These are phyloP conservation scores for Tenthredo amoena DNA, from an alignment of 2,888 invertebrate genomes.

Conservation along the genomic window DNA sequence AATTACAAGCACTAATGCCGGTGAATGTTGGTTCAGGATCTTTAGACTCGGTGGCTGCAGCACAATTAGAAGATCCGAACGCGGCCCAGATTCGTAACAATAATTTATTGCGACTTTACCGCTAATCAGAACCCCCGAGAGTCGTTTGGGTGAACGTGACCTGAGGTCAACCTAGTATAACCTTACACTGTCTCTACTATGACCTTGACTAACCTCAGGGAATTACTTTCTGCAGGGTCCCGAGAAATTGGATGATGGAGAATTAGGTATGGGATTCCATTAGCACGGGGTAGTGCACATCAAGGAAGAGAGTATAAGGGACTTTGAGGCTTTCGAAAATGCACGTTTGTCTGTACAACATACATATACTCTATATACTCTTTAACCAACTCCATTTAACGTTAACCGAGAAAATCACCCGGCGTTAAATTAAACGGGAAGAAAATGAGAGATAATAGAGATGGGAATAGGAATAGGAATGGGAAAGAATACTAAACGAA, in stretches of 20 bases:
- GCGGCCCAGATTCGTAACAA: constrained; percentile 33
- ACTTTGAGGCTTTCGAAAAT: constrained; percentile 3
- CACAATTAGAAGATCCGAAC: constrained; percentile 21
- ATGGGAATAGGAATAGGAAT: neutral
- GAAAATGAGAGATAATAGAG: neutral
- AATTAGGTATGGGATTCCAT: neutral
- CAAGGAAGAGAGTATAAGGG: neutral
- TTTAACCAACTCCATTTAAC: neutral
- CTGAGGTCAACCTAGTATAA: constrained; percentile 24
- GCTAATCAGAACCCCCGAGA: constrained; percentile 30
- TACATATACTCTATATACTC: neutral
- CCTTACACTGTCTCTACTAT: constrained; percentile 11
- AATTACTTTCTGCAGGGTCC: constrained; percentile 22
- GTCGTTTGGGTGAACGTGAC: constrained; percentile 40
- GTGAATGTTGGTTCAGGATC: constrained; percentile 33
- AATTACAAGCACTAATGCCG: constrained; percentile 6
- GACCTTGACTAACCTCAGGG: constrained; percentile 36
- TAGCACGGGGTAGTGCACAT: neutral
- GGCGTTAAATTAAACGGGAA: neutral
- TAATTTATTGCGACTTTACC: constrained; percentile 34
- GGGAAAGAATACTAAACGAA: constrained; percentile 2
- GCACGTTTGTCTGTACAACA: neutral
- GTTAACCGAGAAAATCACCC: neutral
- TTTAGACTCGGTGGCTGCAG: neutral
- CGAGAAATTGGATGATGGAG: constrained; percentile 22